phyloP scores from a whole-genome alignment of 2,888 invertebrate species.

The Ptychoptera albimana region DNA sequence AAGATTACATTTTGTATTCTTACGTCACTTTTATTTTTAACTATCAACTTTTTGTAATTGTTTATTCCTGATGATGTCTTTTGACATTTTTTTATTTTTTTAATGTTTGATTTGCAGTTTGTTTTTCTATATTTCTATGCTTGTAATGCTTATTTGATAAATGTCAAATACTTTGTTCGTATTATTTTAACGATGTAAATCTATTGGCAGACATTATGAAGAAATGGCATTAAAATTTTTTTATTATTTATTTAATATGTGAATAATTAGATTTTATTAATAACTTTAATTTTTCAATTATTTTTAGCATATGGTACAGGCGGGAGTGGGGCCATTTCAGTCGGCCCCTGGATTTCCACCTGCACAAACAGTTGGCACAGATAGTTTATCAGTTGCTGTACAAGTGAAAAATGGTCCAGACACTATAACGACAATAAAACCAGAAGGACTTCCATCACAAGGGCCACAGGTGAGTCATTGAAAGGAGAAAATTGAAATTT shows the following conservation, averaged over 20 bases:
- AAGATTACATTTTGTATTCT: too few relatives aligned
- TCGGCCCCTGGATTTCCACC: slow-evolving; percentile 30
- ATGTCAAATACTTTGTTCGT: too few relatives aligned
- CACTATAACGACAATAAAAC: slow-evolving; percentile 22
- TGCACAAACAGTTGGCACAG: slow-evolving; percentile 21
- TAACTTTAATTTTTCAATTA: slow-evolving; percentile 8
- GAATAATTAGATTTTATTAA: not conserved
- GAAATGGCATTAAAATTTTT: not conserved
- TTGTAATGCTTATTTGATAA: too few relatives aligned
- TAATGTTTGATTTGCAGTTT: too few relatives aligned
- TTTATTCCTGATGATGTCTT: too few relatives aligned
- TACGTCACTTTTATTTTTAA: too few relatives aligned
- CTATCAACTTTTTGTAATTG: too few relatives aligned
- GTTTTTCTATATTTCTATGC: too few relatives aligned
- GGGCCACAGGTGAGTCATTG: slow-evolving; percentile 14
- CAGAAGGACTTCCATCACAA: slow-evolving; percentile 18
- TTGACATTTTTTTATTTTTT: too few relatives aligned
- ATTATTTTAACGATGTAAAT: too few relatives aligned
- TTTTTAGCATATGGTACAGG: slow-evolving; percentile 30
- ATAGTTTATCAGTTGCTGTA: slow-evolving; percentile 26
- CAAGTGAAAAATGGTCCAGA: slow-evolving; percentile 17
- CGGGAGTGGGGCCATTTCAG: slow-evolving; percentile 28
- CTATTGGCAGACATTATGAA: too few relatives aligned
- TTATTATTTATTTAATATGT: not conserved
- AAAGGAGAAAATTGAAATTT: not conserved